A percentile compares a stretch with the other conserved stretches of the same genome.
These are phyloP conservation scores for Escarpia spicata DNA, from an alignment of 2,888 invertebrate species.

Conservation along the genomic window DNA sequence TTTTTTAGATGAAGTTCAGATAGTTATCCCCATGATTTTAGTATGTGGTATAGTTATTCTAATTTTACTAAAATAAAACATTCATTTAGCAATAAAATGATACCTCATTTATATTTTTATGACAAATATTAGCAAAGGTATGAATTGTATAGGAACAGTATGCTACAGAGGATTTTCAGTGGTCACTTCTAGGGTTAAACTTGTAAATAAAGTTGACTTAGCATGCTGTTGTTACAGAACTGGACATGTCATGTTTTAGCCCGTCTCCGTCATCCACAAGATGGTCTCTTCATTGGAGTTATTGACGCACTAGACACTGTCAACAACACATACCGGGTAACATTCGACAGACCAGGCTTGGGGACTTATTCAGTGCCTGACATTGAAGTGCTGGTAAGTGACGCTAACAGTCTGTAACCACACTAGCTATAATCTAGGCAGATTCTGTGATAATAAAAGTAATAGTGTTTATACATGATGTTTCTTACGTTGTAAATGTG, in stretches of 20 bases:
- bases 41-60: too few species aligned
- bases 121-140: too few species aligned
- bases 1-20: too few species aligned
- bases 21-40: too few species aligned
- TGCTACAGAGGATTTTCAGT: too few species aligned
- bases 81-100: too few species aligned
- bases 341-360: slow-evolving; percentile 89
- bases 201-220: background rate
- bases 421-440: background rate
- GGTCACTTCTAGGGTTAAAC: too few species aligned
- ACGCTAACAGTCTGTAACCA: background rate
- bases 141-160: too few species aligned
- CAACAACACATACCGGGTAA: slow-evolving; percentile 92
- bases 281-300: slow-evolving; percentile 91
- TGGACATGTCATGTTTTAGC: slow-evolving; percentile 72
- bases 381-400: slow-evolving; percentile 81
- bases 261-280: slow-evolving; percentile 88
- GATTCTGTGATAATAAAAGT: background rate
- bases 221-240: background rate
- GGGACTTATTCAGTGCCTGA: slow-evolving; percentile 97
- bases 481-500: too few species aligned
- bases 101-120: too few species aligned
- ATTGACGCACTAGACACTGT: slow-evolving; percentile 96
- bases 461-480: background rate
- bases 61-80: too few species aligned